Percentiles rank a stretch among this genome's conserved stretches.
Evolutionary conservation across 2,888 invertebrate genomes (phyloP).

Genomic region (Campoplex capitator): DNA sequence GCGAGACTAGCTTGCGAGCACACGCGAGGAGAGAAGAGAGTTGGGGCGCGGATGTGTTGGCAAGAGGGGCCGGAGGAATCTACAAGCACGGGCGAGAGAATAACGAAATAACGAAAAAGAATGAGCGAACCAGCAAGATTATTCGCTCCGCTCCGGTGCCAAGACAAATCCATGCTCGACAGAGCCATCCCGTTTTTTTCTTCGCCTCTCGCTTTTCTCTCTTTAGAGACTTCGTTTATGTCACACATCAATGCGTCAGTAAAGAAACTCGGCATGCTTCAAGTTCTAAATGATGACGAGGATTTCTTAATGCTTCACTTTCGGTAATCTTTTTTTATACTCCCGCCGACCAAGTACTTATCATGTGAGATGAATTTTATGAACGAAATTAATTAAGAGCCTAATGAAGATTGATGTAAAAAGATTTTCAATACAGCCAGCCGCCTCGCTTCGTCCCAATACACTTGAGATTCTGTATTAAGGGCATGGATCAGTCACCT

Average conservation of each 20-base stretch:
- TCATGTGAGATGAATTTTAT: neutral
- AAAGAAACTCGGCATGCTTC: conserved; percentile 41
- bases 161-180: conserved; percentile 65
- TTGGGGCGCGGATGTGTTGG: conserved; percentile 43
- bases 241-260: conserved; percentile 63
- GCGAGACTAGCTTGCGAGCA: conserved; percentile 48
- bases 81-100: conserved; percentile 52
- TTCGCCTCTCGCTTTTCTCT: neutral
- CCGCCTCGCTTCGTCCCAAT: neutral
- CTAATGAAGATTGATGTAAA: conserved; percentile 32
- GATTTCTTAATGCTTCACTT: conserved; percentile 19
- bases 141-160: conserved; percentile 70
- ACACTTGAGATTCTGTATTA: neutral
- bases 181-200: conserved; percentile 27
- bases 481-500: no score
- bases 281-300: conserved; percentile 32
- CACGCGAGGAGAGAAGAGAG: conserved; percentile 50
- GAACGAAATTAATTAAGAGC: neutral
- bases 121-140: conserved; percentile 67
- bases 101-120: conserved; percentile 69
- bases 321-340: neutral
- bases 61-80: conserved; percentile 58
- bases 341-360: neutral
- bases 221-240: conserved; percentile 39
- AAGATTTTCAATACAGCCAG: neutral